Evolutionary conservation across 1,140 invertebrate species (phyloP), one percentile per base, ranked within the genome.

Genomic region (Bicyclus anynana): DNA sequence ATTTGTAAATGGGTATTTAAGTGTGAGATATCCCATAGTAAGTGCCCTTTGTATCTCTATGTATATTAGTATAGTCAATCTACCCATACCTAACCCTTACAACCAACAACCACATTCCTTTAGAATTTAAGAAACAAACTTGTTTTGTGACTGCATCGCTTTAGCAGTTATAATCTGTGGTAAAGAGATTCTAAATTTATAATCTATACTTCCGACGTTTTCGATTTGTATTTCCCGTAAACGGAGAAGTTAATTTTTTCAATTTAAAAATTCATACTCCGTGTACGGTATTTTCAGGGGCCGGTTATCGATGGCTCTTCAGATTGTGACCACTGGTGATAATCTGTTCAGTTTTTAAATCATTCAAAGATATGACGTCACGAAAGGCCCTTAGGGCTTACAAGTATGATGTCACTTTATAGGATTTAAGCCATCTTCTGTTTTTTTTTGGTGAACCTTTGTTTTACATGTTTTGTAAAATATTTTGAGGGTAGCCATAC

Each of bases 91-190:
- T 63, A 58, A 56, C 54, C 65, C 61, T 33, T 66, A 69, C 55
- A 68, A 66, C 64, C 66, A 70, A 27, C 52, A 72, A 70, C 76
- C 79, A 87, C 84, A 87, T 87, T 87, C 84, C 84, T 84, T 59
- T 87, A 85, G 82, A 59, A 55, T 73, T 12, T 84, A 84, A 84
- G 80, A 70, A 63, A 72, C 46, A 50, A 35, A 26, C 44, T 27
- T 44, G 40, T 23, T 40, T 7, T 21, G 21, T 26, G 14, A 27
- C 44, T 47, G 44, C 23, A 47, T 26, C 37, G 17, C 18, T 21
- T 33, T 54, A 17, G 35, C 40, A 57, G 23, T 57, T 49, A 2
- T 52, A 26, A 53, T 29, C 50, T 53, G 23, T 54, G 35, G 51
- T 53, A 44, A 49, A 27, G 9, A 53, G 48, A 23, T 55, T 56